phyloP scores from a whole-genome alignment of 2,797 vertebrate species.

The Alosa sapidissima region DNA sequence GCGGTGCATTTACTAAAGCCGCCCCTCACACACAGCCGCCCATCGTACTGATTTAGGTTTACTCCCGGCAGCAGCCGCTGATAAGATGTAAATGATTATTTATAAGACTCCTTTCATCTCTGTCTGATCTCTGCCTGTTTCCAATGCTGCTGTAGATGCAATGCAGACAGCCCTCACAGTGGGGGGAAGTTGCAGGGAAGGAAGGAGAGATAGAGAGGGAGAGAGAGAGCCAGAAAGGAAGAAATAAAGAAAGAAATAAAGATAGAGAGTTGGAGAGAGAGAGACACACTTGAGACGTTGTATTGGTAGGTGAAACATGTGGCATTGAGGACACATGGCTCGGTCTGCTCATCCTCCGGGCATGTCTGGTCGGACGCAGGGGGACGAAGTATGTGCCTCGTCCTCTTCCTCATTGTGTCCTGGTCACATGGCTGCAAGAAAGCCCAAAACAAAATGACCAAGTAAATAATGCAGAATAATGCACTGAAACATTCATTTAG shows the following conservation, averaged over 20 bases:
- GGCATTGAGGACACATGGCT: slow-evolving; percentile 85
- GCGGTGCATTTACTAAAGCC: neutral
- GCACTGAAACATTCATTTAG: neutral
- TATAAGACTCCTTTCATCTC: slow-evolving; percentile 11
- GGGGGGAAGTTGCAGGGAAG: neutral
- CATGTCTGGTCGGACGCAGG: slow-evolving; percentile 73
- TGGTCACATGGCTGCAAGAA: slow-evolving; percentile 80
- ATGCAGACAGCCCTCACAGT: neutral
- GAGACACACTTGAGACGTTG: slow-evolving; percentile 84
- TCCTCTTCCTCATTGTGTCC: slow-evolving; percentile 75
- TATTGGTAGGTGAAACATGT: slow-evolving; percentile 91
- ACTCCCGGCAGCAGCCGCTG: slow-evolving; percentile 3
- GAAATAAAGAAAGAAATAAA: neutral
- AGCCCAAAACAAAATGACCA: slow-evolving; percentile 33
- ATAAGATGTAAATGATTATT: slow-evolving; percentile 20
- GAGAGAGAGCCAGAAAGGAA: neutral
- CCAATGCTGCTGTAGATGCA: neutral
- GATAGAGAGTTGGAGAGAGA: neutral
- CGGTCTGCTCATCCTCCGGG: slow-evolving; percentile 81
- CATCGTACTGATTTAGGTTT: neutral
- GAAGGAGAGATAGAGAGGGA: neutral
- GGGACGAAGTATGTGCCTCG: slow-evolving; percentile 80
- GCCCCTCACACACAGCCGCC: neutral
- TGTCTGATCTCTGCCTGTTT: slow-evolving; percentile 13
- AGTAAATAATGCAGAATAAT: neutral